phyloP scores from a whole-genome alignment of 1,140 invertebrate genomes.

The Heliconius hermathena region DNA sequence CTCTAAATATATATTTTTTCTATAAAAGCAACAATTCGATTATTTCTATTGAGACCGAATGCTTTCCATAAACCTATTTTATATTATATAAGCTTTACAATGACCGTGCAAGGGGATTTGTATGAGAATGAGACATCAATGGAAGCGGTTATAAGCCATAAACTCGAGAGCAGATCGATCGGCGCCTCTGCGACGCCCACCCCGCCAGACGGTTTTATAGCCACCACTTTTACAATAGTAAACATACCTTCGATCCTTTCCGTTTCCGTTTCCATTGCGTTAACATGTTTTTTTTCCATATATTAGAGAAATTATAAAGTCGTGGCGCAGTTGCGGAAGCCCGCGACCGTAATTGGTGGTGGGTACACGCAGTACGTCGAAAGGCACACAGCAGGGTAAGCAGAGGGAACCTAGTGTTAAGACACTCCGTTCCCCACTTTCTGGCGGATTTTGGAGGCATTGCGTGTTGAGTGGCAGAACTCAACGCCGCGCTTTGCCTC shows the following conservation, averaged over 20 bases:
- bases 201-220: constrained; percentile 26
- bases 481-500: no score
- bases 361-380: no score
- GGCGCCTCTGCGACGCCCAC: constrained; percentile 60
- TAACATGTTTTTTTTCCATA: background rate
- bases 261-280: constrained; percentile 16
- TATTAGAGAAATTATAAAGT: no score
- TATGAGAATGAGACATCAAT: constrained; percentile 43
- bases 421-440: no score
- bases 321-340: no score
- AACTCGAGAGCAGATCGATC: constrained; percentile 65
- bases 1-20: no score
- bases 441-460: no score
- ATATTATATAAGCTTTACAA: background rate
- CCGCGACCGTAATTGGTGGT: no score
- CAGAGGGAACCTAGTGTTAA: no score
- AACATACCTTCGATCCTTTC: constrained; percentile 25
- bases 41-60: background rate
- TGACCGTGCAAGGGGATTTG: background rate
- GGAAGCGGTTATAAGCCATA: constrained; percentile 63
- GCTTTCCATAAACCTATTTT: background rate
- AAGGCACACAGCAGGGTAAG: no score
- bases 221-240: constrained; percentile 19
- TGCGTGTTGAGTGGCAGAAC: no score
- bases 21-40: background rate